Percentiles rank a stretch among this genome's conserved stretches.
These are phyloP conservation scores for Chaenodraco wilsoni DNA, from an alignment of 2,797 vertebrate genomes.

Conservation along the genomic window DNA sequence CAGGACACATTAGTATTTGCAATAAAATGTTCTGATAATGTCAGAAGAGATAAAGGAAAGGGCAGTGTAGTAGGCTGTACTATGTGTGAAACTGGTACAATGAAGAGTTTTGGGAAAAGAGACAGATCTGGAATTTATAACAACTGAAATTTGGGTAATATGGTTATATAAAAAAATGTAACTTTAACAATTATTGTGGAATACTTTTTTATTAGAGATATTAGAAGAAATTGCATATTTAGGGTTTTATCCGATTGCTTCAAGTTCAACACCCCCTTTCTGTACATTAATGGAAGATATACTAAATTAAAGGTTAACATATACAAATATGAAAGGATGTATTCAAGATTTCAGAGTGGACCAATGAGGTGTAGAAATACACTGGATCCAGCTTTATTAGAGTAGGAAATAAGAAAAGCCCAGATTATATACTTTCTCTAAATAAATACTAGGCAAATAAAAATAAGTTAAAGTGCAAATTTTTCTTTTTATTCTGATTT, in stretches of 20 bases:
- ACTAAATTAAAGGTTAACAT: not conserved
- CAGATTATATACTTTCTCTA: not conserved
- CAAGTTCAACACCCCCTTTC: not conserved
- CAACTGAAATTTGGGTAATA: not conserved
- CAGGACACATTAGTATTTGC: not conserved
- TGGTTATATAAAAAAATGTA: not conserved
- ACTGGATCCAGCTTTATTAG: not conserved
- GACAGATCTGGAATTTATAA: not conserved
- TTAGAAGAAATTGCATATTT: not conserved
- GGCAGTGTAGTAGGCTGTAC: not conserved
- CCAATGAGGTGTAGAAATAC: not conserved
- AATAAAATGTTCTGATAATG: not conserved
- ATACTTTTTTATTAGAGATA: conserved; percentile 1
- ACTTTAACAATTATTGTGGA: not conserved
- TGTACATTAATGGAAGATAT: not conserved
- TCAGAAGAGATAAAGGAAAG: not conserved
- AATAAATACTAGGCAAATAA: conserved; percentile 47
- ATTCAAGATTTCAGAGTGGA: not conserved
- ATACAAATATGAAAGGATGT: not conserved
- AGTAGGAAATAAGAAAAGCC: not conserved
- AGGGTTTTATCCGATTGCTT: not conserved
- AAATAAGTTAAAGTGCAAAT: conserved; percentile 77
- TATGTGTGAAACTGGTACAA: not conserved
- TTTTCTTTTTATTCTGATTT: conserved; percentile 93
- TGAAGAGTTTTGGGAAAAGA: not conserved